Base-by-base conservation (phyloP, 1,140 invertebrate species). In the Probaryconus sp. region DNA sequence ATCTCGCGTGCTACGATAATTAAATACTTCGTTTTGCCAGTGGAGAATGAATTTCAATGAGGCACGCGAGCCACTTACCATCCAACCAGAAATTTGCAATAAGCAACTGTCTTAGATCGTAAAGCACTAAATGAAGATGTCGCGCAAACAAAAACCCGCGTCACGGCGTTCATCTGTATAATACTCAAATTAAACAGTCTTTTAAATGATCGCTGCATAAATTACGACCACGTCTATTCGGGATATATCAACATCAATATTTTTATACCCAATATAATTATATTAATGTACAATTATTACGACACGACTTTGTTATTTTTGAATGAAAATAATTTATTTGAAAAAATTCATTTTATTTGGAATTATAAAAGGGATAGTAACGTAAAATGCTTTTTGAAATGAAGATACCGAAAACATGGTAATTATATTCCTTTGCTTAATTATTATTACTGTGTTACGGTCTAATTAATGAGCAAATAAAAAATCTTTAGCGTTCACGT, bases 21-120 rank as follows among this genome's bases (percentile, higher is more conserved):
- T 74, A 74, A 74, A 74, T 74, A 74, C 63, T 64, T 56, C 50
- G 58, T 58, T 74, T 65, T 72, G 60, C 58, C 45, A 45, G 60
- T 60, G 37, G 60, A 55, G 71, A 72, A 74, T 74, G 71, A 74
- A 74, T 74, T 63, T 74, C 71, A 63, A 68, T 63, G 71, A 68
- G 56, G 50, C 63, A 74, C 71, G 69, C 69, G 61, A 72, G 43
- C 60, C 69, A 64, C 60, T 72, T 64, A 51, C 33, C 45, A 64
- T 48, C 53, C 26, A 51, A 58, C 45, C 45, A 43, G 53, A 68
- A 67, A 43, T 58, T 68, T 24, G 64, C 53, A 68, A 68, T 68
- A 70, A 53, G 47, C 65, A 61, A 70, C 47, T 70, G 56, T 61
- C 65, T 47, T 31, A 33, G 42, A 69, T 70, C 56, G 53, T 60